phyloP scores from a whole-genome alignment of 2,888 invertebrate species.

The Cheilosia vernalis region DNA sequence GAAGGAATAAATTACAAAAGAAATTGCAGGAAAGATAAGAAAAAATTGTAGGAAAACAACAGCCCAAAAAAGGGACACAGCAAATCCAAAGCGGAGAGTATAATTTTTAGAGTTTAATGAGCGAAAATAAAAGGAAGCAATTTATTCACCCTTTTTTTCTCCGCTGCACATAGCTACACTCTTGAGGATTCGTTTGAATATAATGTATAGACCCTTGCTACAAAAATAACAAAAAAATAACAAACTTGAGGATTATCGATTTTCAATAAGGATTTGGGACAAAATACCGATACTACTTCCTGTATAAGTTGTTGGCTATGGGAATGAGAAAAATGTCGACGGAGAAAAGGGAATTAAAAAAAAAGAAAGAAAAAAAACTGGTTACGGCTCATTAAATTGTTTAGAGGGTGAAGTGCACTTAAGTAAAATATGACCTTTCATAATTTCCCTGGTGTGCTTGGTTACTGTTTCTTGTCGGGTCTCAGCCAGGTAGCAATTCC shows the following conservation, averaged over 20 bases:
- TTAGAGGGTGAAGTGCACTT: conserved; percentile 73
- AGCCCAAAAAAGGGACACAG: conserved; percentile 41
- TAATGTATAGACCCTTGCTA: conserved; percentile 20
- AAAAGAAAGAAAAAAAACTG: conserved; percentile 14
- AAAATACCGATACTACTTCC: conserved; percentile 64
- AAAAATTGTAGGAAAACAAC: conserved; percentile 1
- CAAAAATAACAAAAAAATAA: conserved; percentile 10
- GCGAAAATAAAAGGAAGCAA: conserved; percentile 70
- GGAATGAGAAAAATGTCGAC: conserved; percentile 14
- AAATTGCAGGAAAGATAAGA: conserved; percentile 44
- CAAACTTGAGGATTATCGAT: conserved; percentile 56
- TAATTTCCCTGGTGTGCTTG: conserved; percentile 64
- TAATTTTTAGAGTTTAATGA: conserved; percentile 68
- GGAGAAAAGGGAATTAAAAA: conserved; percentile 8
- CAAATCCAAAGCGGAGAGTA: conserved; percentile 42
- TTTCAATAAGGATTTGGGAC: conserved; percentile 69
- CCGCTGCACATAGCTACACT: conserved; percentile 39
- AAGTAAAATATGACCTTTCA: conserved; percentile 73
- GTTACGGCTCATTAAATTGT: conserved; percentile 72
- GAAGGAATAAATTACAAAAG: conserved; percentile 58
- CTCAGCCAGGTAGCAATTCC: conserved; percentile 64
- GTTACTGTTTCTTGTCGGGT: not conserved
- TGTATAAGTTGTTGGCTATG: conserved; percentile 15
- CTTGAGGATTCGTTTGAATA: conserved; percentile 61
- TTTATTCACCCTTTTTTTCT: conserved; percentile 62